phyloP scores from a whole-genome alignment of 2,888 invertebrate genomes.

The Yponomeuta malinellus region DNA sequence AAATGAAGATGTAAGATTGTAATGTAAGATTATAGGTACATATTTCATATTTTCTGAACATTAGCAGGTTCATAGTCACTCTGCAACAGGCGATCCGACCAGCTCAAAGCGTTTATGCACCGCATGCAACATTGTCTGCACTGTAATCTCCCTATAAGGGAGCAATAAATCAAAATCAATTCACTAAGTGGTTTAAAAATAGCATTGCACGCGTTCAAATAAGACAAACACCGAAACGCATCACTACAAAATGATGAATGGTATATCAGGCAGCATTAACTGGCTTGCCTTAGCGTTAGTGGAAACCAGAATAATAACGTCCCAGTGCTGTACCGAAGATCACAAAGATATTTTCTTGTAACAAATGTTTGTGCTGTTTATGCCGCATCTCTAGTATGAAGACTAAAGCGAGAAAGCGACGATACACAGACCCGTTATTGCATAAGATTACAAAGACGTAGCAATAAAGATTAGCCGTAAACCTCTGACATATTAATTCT shows the following conservation, averaged over 20 bases:
- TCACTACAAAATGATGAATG: constrained; percentile 39
- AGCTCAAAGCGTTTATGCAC: not conserved
- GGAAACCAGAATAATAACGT: constrained; percentile 27
- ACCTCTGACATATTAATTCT: not conserved
- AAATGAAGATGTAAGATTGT: no score
- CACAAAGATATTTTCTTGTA: constrained; percentile 19
- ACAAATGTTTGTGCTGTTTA: not conserved
- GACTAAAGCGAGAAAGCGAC: not conserved
- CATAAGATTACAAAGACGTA: not conserved
- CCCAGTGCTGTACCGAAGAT: constrained; percentile 18
- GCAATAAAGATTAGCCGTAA: not conserved
- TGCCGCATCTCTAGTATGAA: constrained; percentile 5
- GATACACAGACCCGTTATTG: not conserved
- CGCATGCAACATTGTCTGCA: not conserved
- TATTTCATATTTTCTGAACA: not conserved
- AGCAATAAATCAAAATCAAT: constrained; percentile 4
- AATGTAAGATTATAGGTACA: no score
- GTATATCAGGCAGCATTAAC: constrained; percentile 27
- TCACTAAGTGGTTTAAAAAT: constrained; percentile 10
- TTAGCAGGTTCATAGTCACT: not conserved
- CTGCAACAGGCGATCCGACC: not conserved
- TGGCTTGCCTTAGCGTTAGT: constrained; percentile 31
- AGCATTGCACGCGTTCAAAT: constrained; percentile 27
- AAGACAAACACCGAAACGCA: constrained; percentile 35
- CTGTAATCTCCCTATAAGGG: not conserved